Evolutionary conservation across 2,797 vertebrate genomes (phyloP).

Genomic region (Myotis vivesi): DNA sequence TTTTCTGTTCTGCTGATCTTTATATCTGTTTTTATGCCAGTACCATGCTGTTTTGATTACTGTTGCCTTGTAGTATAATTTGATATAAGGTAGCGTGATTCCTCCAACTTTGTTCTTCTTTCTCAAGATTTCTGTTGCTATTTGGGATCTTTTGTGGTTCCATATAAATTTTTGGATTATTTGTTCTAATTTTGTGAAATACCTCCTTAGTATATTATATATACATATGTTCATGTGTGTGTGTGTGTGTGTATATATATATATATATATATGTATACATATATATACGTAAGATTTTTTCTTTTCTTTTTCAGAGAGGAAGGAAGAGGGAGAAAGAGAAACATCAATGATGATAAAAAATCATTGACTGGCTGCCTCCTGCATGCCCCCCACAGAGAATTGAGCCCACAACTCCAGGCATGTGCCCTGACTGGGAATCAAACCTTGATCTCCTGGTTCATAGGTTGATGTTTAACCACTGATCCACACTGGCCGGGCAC

Average conservation of each 20-base stretch:
- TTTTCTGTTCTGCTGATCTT: background rate
- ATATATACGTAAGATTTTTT: too few species aligned
- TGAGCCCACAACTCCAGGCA: too few species aligned
- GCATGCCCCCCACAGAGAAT: too few species aligned
- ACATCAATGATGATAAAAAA: too few species aligned
- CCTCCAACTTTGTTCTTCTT: background rate
- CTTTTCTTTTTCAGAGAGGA: background rate
- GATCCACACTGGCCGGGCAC: too few species aligned
- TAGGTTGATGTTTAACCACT: too few species aligned
- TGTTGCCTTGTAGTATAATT: background rate
- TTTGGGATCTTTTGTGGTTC: background rate
- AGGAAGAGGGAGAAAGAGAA: too few species aligned
- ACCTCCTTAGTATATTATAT: background rate
- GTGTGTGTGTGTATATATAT: too few species aligned
- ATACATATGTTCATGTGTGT: too few species aligned
- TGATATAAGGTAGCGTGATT: background rate
- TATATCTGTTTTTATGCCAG: background rate
- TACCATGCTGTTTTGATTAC: background rate
- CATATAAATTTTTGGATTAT: background rate
- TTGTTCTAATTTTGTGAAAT: background rate
- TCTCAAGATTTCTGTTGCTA: background rate
- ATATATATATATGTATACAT: rapidly evolving
- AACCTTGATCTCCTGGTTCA: too few species aligned
- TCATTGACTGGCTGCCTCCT: too few species aligned
- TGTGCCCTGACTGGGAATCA: too few species aligned